Conservation (phyloP, 30 jellyfish, hydroid and myxozoan genomes). For the Haliclystus octoradiatus region DNA sequence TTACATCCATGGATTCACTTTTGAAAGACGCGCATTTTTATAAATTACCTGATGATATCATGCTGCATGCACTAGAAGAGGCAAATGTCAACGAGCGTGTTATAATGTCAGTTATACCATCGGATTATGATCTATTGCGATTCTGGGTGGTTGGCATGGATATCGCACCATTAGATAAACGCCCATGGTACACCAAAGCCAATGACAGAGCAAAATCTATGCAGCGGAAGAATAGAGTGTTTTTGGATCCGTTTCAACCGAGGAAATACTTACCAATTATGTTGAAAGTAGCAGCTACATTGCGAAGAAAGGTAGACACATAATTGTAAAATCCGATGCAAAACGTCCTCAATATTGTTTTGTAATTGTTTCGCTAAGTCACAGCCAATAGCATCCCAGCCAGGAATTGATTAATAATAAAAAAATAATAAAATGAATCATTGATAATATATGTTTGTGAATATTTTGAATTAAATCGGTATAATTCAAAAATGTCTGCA, state of each 20-base stretch:
- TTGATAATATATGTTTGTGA: no score
- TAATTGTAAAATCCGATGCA: no score
- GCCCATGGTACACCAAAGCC: constrained; percentile 29
- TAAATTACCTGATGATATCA: constrained; percentile 35
- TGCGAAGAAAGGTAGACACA: constrained; percentile 42
- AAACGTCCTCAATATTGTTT: no score
- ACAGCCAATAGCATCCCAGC: background rate
- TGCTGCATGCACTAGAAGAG: constrained; percentile 48
- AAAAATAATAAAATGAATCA: no score
- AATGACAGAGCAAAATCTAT: constrained; percentile 38
- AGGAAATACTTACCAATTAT: background rate
- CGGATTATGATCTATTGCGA: constrained; percentile 22
- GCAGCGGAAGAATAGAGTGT: background rate
- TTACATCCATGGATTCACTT: background rate
- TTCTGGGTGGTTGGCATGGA: constrained; percentile 79
- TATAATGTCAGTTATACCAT: constrained; percentile 31
- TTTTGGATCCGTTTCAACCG: constrained; percentile 31
- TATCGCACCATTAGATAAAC: constrained; percentile 39
- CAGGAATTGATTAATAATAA: no score
- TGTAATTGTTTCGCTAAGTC: background rate
- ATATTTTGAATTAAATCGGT: no score
- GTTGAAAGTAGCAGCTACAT: constrained; percentile 6
- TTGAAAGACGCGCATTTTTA: constrained; percentile 43
- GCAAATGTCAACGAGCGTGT: constrained; percentile 42
- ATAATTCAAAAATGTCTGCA: no score